Evolutionary conservation across 2,797 vertebrate genomes (phyloP).

Genomic region (Triplophysa bombifrons): DNA sequence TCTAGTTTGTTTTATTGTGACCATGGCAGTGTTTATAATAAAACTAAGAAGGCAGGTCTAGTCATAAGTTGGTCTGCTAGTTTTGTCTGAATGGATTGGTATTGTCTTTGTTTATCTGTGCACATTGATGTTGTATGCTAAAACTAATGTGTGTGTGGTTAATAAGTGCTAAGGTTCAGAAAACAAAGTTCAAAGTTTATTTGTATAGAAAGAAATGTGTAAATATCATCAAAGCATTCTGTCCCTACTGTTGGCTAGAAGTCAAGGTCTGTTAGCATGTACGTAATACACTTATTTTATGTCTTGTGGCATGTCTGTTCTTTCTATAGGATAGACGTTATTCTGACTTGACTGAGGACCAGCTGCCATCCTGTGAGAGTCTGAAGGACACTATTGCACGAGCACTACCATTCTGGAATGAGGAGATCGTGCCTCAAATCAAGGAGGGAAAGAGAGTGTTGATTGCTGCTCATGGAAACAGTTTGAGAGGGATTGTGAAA

Average conservation of each 20-base stretch:
- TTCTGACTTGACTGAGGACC: conserved; percentile 63
- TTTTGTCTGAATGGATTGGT: conserved; percentile 7
- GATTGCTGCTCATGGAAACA: conserved; percentile 81
- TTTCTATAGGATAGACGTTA: conserved; percentile 69
- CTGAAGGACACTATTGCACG: conserved; percentile 81
- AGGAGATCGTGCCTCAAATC: conserved; percentile 77
- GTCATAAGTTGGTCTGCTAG: neutral
- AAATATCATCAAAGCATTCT: neutral
- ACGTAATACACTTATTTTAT: neutral
- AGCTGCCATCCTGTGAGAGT: conserved; percentile 77
- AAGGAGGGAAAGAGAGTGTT: conserved; percentile 76
- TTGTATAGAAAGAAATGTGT: conserved; percentile 7
- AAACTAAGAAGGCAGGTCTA: too few relatives aligned
- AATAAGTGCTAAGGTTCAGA: conserved; percentile 26
- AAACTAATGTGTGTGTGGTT: neutral
- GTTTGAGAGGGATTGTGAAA: conserved; percentile 79
- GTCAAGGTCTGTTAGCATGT: neutral
- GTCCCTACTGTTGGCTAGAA: neutral
- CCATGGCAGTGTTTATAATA: too few relatives aligned
- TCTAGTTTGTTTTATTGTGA: neutral
- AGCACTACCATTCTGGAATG: conserved; percentile 79
- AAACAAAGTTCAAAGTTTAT: conserved; percentile 31
- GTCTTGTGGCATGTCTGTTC: neutral
- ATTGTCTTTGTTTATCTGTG: neutral
- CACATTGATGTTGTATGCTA: neutral